These are phyloP conservation scores for Linurgus olivaceus DNA, from an alignment of 2,797 vertebrate genomes.

Conservation along the genomic window DNA sequence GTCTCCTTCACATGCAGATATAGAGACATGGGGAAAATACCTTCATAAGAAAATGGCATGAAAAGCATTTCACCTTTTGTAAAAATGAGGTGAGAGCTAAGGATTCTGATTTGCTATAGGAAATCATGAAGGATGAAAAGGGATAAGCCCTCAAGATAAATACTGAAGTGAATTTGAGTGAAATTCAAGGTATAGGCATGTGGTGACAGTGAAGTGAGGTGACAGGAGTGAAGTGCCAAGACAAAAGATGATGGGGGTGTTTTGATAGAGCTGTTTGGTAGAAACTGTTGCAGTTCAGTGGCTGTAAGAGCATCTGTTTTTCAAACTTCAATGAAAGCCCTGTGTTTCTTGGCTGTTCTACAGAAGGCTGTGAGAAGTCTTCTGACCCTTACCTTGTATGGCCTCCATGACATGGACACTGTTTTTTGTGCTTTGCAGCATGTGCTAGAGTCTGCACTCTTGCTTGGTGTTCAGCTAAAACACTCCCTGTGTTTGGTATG, in stretches of 20 bases:
- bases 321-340: not conserved
- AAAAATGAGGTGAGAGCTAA: not conserved
- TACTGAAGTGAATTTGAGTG: not conserved
- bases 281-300: conserved; percentile 9
- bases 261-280: conserved; percentile 19
- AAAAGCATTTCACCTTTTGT: not conserved
- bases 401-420: not conserved
- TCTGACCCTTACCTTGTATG: not conserved
- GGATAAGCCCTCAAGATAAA: not conserved
- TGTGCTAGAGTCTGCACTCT: not conserved
- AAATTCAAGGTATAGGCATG: not conserved
- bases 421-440: not conserved
- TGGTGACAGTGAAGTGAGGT: not conserved
- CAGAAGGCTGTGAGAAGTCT: not conserved
- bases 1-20: not conserved
- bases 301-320: not conserved
- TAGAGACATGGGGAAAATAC: not conserved
- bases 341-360: not conserved
- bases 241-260: not conserved
- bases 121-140: not conserved
- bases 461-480: not conserved
- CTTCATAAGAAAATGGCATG: not conserved
- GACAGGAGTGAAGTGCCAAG: conserved; percentile 13
- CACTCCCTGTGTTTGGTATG: not conserved
- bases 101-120: not conserved